Evolutionary conservation across 2,113 vertebrate species (phyloP).

Genomic region (Eudorcas thomsonii): DNA sequence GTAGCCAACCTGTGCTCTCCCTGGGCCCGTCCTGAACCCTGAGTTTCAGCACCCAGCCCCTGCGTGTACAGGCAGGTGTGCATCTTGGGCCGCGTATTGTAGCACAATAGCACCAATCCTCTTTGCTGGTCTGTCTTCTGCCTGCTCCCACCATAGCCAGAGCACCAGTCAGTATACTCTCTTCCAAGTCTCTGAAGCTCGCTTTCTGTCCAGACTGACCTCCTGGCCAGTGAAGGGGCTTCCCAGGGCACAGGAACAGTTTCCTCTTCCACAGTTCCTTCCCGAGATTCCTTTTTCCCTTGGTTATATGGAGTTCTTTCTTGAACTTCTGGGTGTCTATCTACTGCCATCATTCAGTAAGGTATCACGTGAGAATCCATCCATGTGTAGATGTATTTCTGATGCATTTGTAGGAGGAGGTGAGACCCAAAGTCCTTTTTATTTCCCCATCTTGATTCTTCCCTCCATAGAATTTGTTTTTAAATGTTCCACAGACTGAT

Average conservation of each 20-base stretch:
- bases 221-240: background rate
- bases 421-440: background rate
- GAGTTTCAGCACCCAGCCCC: background rate
- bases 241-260: background rate
- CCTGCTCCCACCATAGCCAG: background rate
- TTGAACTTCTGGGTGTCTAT: background rate
- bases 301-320: background rate
- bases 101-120: background rate
- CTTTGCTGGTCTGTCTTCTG: background rate
- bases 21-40: background rate
- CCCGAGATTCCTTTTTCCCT: background rate
- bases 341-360: background rate
- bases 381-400: background rate
- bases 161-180: background rate
- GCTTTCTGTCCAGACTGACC: background rate
- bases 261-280: background rate
- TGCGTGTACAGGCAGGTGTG: accelerated
- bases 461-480: background rate
- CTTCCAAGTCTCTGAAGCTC: background rate
- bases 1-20: background rate
- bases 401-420: background rate
- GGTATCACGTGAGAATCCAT: background rate
- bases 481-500: slow-evolving; percentile 25
- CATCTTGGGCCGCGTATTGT: accelerated
- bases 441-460: background rate